phyloP scores from a whole-genome alignment of 2,113 vertebrate genomes.

The Prolemur simus region DNA sequence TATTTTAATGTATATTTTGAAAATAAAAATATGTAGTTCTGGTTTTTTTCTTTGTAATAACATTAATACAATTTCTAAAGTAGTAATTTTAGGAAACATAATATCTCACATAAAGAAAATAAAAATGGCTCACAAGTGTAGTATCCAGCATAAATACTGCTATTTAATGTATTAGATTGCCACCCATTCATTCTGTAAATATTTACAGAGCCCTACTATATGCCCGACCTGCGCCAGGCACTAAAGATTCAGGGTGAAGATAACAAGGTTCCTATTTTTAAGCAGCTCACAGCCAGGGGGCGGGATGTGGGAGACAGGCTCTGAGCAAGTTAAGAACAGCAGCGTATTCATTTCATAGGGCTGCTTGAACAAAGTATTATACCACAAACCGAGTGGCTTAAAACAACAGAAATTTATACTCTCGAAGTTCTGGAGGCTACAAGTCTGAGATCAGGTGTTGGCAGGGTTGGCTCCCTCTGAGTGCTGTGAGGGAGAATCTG shows the following conservation, averaged over 20 bases:
- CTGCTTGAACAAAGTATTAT: background rate
- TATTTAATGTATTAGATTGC: constrained; percentile 31
- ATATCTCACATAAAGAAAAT: constrained; percentile 62
- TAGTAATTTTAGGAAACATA: constrained; percentile 67
- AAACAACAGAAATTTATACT: background rate
- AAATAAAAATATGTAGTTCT: constrained; percentile 47
- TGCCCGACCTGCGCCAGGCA: background rate
- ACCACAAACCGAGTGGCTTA: background rate
- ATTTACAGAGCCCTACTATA: background rate
- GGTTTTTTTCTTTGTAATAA: constrained; percentile 20
- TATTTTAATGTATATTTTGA: constrained; percentile 43
- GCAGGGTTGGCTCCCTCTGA: background rate
- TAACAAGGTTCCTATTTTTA: background rate
- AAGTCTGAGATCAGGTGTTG: background rate
- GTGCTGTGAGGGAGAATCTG: background rate
- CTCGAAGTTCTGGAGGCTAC: background rate
- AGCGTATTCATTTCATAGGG: background rate
- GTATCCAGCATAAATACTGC: background rate
- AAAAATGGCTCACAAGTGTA: constrained; percentile 52
- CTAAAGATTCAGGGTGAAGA: background rate
- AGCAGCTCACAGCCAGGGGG: background rate
- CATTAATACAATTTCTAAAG: constrained; percentile 53
- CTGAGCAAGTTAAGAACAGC: background rate
- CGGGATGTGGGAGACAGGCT: background rate
- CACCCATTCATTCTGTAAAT: constrained; percentile 34